Conservation (phyloP, 2,113 vertebrate species). For the Haemorhous mexicanus region DNA sequence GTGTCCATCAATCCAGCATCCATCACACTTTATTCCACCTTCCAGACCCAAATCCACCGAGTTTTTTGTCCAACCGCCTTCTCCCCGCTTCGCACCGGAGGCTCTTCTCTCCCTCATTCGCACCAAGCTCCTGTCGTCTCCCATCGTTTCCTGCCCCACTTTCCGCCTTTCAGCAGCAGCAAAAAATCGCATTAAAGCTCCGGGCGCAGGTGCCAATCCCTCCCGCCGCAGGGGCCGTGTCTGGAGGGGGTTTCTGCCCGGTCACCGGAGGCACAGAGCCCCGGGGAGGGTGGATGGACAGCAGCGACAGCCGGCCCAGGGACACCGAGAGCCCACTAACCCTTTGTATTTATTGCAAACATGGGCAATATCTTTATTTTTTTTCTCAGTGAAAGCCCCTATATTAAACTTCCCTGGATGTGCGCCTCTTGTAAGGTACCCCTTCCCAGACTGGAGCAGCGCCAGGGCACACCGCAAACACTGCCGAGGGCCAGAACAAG, state of each 20-base stretch:
- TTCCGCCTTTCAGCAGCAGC: not conserved
- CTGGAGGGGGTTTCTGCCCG: not conserved
- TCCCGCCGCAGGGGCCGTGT: not conserved
- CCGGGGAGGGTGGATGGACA: accelerated
- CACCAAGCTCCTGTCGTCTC: not conserved
- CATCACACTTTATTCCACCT: not conserved
- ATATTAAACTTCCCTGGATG: not conserved
- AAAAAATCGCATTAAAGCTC: not conserved
- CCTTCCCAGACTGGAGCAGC: not conserved
- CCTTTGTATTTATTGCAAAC: not conserved
- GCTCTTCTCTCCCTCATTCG: not conserved
- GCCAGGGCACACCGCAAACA: accelerated
- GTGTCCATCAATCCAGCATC: not conserved
- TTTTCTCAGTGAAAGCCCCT: not conserved
- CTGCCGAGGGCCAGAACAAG: not conserved
- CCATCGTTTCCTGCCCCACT: not conserved
- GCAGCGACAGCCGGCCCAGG: not conserved
- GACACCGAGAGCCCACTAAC: not conserved
- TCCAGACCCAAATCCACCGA: not conserved
- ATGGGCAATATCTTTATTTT: not conserved
- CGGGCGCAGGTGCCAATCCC: accelerated
- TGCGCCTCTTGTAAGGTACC: not conserved
- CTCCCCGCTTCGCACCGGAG: accelerated
- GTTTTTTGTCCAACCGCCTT: not conserved
- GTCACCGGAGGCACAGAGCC: no score